Conservation (phyloP, 1,140 invertebrate genomes). For the Chionoecetes opilio region DNA sequence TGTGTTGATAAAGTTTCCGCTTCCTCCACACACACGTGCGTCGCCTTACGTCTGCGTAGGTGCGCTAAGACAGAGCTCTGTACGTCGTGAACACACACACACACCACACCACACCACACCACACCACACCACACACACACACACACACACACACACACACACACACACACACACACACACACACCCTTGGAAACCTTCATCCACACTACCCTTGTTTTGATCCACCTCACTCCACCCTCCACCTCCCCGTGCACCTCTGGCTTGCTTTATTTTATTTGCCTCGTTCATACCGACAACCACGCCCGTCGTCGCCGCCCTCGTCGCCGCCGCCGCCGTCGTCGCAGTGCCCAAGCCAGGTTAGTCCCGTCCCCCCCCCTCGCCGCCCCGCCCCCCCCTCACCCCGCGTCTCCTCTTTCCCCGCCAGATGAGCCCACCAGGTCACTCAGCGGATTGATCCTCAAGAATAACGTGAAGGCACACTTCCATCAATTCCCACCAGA, state of each 20-base stretch:
- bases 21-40: conserved; percentile 23
- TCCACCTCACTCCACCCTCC: not conserved
- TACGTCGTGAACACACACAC: not conserved
- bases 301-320: not conserved
- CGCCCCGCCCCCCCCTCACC: not conserved
- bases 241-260: not conserved
- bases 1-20: not conserved
- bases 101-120: not conserved
- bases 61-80: not conserved
- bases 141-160: not conserved
- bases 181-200: not conserved
- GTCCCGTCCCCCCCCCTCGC: not conserved
- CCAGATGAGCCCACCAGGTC: conserved; percentile 98
- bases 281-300: not conserved
- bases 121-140: conserved; percentile 22
- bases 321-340: not conserved
- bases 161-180: not conserved
- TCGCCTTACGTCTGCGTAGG: not conserved
- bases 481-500: conserved; percentile 95
- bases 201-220: not conserved
- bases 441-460: conserved; percentile 98
- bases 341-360: conserved; percentile 12
- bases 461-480: conserved; percentile 98
- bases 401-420: conserved; percentile 72
- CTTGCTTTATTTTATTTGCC: not conserved